Base-by-base conservation (phyloP, 2,113 vertebrate species). In the Corvus cornix region DNA sequence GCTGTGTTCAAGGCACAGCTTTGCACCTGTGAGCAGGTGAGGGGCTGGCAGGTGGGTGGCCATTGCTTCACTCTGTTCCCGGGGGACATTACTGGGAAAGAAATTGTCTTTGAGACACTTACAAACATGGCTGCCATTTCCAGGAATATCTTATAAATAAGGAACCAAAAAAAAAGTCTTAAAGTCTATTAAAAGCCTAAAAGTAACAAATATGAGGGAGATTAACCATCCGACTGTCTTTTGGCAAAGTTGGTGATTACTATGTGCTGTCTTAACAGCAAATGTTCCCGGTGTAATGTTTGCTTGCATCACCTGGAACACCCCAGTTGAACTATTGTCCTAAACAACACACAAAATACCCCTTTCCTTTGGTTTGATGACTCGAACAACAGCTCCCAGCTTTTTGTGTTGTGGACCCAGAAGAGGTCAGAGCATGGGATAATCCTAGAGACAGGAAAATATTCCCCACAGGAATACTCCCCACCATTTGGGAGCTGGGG, bases 341-440 rank as follows among this genome's bases (percentile, higher is more conserved):
- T 76, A 24, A 94, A 39, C 11, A 55, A 4, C 62, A 64, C 33
- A 20, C 9, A 19, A 30, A 43, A 24, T 21, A 2, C 3, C 22
- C 31, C 11, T 70, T 60, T 46, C 30, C 56, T 85, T 37, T 9
- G 4, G 48, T 21, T 2, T 67, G 49, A 6, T 26, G n/a, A 35
- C 21, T 72, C 1, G 0, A 76, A 27, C 13, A 60, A 30, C 69
- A 94, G 39, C 73, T 86, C 63, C 44, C 72, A 86, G 11, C 3
- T 33, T 48, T 68, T 43, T 0, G 0, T 62, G 35, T 4, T 62
- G 37, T 26, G 14, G 48, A 43, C 10, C 39, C 48, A 31, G 31
- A 2, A 2, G 31, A 41, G 49, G 19, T 19, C n/a, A 46, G 43
- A 44, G 22, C 22, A 10, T 20, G 19, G 28, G 10, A 52, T 66